A percentile compares a stretch with the other conserved stretches of the same genome.
These are phyloP conservation scores for Dolichotis patagonum DNA, from an alignment of 2,113 vertebrate species.

Conservation along the genomic window DNA sequence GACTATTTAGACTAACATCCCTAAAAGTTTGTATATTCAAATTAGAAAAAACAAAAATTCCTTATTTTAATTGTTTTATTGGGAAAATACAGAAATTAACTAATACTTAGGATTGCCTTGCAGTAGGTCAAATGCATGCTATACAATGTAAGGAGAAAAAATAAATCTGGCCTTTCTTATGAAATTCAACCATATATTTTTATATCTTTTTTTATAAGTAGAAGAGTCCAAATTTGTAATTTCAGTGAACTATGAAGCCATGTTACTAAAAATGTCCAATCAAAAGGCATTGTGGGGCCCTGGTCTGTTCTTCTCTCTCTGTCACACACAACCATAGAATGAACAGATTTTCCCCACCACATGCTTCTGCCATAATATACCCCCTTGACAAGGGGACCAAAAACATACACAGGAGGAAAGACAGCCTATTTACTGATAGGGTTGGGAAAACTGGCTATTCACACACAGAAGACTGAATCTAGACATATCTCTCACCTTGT, in stretches of 20 bases:
- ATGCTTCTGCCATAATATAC: neutral
- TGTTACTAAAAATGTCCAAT: neutral
- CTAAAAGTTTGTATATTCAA: neutral
- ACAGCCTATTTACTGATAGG: neutral
- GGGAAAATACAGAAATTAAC: neutral
- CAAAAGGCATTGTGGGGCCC: neutral
- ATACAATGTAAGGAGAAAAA: neutral
- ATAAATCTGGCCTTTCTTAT: neutral
- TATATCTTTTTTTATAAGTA: neutral
- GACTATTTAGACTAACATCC: neutral
- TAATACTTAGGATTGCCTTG: neutral
- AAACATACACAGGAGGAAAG: neutral
- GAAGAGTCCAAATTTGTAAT: neutral
- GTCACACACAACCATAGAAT: neutral
- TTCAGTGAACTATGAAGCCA: neutral
- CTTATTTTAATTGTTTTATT: neutral
- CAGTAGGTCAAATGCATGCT: neutral
- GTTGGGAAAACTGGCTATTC: neutral
- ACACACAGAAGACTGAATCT: neutral
- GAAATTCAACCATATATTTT: neutral
- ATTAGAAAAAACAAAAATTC: neutral
- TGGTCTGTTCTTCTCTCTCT: neutral
- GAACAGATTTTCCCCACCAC: neutral
- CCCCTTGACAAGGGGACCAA: neutral
- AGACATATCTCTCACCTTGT: neutral